Evolutionary conservation across 2,797 vertebrate species (phyloP).

Genomic region (Oreonectes daqikongensis): DNA sequence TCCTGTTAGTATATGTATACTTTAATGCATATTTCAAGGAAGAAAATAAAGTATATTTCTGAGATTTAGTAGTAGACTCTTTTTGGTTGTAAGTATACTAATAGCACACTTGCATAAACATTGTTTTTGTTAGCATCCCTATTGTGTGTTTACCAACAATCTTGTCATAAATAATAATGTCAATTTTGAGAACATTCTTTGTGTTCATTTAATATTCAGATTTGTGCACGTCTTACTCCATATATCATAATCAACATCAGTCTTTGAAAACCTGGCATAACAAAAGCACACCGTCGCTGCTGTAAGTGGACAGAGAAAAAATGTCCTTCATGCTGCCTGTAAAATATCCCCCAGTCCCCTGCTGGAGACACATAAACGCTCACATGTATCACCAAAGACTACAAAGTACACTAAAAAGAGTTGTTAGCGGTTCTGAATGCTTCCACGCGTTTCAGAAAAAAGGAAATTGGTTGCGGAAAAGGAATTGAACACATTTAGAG

Average conservation of each 20-base stretch:
- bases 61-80: no score
- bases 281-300: neutral
- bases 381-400: neutral
- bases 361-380: neutral
- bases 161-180: no score
- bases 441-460: slow-evolving; percentile 15
- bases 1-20: no score
- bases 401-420: neutral
- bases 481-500: slow-evolving; percentile 37
- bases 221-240: neutral
- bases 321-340: neutral
- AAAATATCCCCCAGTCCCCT: neutral
- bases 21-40: no score
- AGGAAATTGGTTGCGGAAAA: slow-evolving; percentile 34
- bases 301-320: neutral
- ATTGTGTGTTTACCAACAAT: no score
- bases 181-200: no score
- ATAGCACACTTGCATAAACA: no score
- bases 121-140: no score
- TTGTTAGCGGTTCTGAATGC: neutral
- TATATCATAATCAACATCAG: no score
- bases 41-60: no score
- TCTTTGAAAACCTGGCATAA: neutral
- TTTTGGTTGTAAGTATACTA: no score
- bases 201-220: no score